Base-by-base conservation (phyloP, 2,113 vertebrate species). In the Dendropsophus ebraccatus region DNA sequence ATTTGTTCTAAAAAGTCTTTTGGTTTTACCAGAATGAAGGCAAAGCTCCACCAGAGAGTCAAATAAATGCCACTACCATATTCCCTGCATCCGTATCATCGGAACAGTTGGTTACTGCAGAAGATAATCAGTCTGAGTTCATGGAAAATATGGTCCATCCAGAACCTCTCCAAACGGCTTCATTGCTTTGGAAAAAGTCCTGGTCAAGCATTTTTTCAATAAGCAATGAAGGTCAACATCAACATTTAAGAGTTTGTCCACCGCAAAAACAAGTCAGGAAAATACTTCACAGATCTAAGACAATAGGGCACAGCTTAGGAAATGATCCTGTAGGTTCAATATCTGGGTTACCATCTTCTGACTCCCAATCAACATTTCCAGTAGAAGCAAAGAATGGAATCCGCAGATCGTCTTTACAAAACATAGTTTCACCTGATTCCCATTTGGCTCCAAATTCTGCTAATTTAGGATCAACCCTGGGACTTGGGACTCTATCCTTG, bases 241-340 rank as follows among this genome's bases (percentile, higher is more conserved):
- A 60, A n/a, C 35, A 72, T 25, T 41, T 49, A 14, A n/a, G 5
- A 17, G 54, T 32, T 47, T 37, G 17, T 49, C 85, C 67, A 32
- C 77, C 77, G 11, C 77, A 37, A 80, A 81, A 81, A 14, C 52
- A 84, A 50, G 56, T 56, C 35, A 41, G 37, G 16, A 86, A 52
- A 11, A 58, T 87, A 25, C 67, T 87, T 1, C 65, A 81, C n/a
- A 81, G 85, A 25, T 81, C 85, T 1, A 74, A 87, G 60, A 81
- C 52, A 70, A 81, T 87, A 73, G 78, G 50, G 25, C 52, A 65
- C 25, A 73, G 37, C 13, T 58, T 74, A 58, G 50, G 50, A 25
- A 67, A 73, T 45, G 62, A 81, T 45, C n/a, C 41, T 45, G 11
- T 47, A 65, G 56, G n/a, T n/a, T 25, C 37, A 28, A 47, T 25